Base-by-base conservation (phyloP, 2,113 vertebrate genomes). In the Hyperoodon ampullatus region DNA sequence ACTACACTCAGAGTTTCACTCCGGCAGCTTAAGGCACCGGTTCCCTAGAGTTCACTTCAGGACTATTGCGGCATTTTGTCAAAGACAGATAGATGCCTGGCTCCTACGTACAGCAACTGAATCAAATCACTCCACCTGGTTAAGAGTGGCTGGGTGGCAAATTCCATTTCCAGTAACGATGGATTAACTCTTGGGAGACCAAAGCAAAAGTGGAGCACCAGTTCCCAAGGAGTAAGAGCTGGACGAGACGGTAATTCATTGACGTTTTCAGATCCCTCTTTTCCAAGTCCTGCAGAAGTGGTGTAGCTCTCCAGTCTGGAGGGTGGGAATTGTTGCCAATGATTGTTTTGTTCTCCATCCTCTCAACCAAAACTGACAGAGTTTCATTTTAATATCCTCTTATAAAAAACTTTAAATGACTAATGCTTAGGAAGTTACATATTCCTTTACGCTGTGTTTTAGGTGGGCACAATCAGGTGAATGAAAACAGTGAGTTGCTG, bases 331-430 rank as follows among this genome's bases (percentile, higher is more conserved):
- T 53, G 50, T 87, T 71, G 6, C 18, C 53, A 68, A 2, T 15
- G 35, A 70, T 26, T 83, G 26, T 30, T 78, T 86, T 50, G 33
- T 72, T 70, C 63, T 86, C 39, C 16, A 63, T 26, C 60, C 14
- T 80, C 60, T 90, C 68, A 53, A 63, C 50, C 26, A 60, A 96
- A 65, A 91, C 39, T 10, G 42, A 95, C 35, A 94, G 15, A 91
- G 39, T 55, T 88, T 93, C 53, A 47, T 68, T 82, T 82, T 72
- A 82, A 89, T 72, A 82, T 47, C 42, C 23, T 80, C 15, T 42
- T 61, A 68, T 15, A 11, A 87, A 84, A 89, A 89, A 65, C 28
- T 9, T 1, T 24, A 58, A 68, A 35, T 53, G 61, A 33, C 16
- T 42, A 75, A 63, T 58, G 28, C 53, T 94, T 63, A 65, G 42